A percentile compares a stretch with the other conserved stretches of the same genome.
Conservation (phyloP, 2,888 invertebrate species). For the Polymixis lichenea region DNA sequence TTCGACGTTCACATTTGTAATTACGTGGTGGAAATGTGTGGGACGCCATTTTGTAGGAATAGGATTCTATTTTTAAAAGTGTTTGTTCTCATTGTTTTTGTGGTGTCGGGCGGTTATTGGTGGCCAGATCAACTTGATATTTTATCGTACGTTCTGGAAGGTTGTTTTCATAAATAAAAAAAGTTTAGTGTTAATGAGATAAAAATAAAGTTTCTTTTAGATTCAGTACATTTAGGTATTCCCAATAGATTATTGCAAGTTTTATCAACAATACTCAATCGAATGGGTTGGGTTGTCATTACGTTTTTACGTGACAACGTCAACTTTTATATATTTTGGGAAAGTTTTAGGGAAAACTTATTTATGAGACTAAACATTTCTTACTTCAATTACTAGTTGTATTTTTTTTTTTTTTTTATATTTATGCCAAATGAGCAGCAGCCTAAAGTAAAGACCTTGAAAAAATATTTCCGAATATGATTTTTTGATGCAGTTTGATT, state of each 20-base stretch:
- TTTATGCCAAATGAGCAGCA: not conserved
- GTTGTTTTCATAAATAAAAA: not conserved
- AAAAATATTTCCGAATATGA: not conserved
- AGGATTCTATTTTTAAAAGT: not conserved
- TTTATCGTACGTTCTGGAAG: not conserved
- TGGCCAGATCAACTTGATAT: not conserved
- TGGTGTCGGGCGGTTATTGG: too few relatives aligned
- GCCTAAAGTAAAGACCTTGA: not conserved
- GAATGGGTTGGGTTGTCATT: not conserved
- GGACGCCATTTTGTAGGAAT: not conserved
- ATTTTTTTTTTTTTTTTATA: not conserved
- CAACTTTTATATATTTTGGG: not conserved
- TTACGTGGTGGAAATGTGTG: not conserved
- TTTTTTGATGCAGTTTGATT: too few relatives aligned
- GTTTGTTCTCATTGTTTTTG: not conserved
- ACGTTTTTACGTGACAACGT: slow-evolving; percentile 26
- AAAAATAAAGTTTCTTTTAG: not conserved
- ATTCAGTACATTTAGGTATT: not conserved
- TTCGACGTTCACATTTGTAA: slow-evolving; percentile 3
- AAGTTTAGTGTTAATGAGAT: not conserved
- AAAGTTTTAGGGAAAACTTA: slow-evolving; percentile 20
- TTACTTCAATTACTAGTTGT: not conserved
- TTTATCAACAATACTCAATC: slow-evolving; percentile 38
- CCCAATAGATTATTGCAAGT: slow-evolving; percentile 14
- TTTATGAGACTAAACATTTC: slow-evolving; percentile 15